Conservation (phyloP, 2,888 invertebrate species). For the Ochropleura leucogaster region DNA sequence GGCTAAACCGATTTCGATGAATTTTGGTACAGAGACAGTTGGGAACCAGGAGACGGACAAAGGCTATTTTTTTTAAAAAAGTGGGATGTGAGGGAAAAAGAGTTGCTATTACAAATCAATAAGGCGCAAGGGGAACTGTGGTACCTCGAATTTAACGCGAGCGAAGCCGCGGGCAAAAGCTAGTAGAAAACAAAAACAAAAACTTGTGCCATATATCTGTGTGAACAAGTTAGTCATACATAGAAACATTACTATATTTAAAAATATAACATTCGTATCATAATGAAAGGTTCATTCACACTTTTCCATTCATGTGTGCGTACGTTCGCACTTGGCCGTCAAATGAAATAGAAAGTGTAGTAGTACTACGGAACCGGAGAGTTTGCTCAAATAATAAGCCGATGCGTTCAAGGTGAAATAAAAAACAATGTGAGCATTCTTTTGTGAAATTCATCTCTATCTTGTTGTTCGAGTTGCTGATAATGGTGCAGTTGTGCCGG, state of each 20-base stretch:
- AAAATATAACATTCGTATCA: conserved; percentile 18
- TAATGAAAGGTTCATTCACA: conserved; percentile 62
- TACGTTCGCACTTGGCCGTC: conserved; percentile 55
- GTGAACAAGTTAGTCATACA: not conserved
- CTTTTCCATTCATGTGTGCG: conserved; percentile 60
- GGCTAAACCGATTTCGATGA: no score
- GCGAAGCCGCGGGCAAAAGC: no score
- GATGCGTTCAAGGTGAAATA: conserved; percentile 29
- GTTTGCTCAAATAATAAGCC: conserved; percentile 24
- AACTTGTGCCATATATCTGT: not conserved
- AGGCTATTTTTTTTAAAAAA: no score
- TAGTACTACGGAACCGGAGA: conserved; percentile 46
- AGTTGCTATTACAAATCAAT: no score
- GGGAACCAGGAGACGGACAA: no score
- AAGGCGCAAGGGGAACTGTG: no score
- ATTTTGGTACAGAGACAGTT: no score
- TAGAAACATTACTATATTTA: not conserved
- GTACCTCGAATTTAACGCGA: no score
- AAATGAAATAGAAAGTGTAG: conserved; percentile 62
- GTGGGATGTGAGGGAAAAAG: no score
- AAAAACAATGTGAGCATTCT: conserved; percentile 7
- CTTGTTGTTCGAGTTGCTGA: not conserved
- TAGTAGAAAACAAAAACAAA: not conserved
- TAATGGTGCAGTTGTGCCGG: not conserved
- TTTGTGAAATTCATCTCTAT: not conserved